Percentiles rank a stretch among this genome's conserved stretches.
These are phyloP conservation scores for Eurystomus gularis DNA, from an alignment of 2,113 vertebrate species.

Conservation along the genomic window DNA sequence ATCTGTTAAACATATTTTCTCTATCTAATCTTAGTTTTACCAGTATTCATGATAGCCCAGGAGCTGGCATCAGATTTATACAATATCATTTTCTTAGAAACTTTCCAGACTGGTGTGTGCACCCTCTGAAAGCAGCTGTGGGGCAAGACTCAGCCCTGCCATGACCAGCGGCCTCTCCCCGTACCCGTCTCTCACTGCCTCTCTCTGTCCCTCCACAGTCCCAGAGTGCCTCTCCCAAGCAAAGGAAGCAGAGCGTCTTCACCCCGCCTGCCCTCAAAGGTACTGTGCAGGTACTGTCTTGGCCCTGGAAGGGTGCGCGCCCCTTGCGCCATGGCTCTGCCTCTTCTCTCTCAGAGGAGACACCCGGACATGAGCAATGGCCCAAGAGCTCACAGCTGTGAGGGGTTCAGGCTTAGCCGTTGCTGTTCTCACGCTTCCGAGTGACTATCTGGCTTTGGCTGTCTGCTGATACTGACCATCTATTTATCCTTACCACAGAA, in stretches of 20 bases:
- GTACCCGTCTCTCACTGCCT: neutral
- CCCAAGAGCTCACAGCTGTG: fast-evolving
- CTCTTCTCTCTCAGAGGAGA: neutral
- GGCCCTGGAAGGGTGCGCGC: neutral
- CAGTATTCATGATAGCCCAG: fast-evolving
- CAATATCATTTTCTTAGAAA: fast-evolving
- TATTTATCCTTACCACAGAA: neutral
- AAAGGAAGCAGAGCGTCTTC: conserved; percentile 89
- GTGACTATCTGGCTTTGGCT: fast-evolving
- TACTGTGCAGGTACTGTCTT: conserved; percentile 73
- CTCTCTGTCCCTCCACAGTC: conserved; percentile 48
- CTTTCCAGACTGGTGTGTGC: too few species aligned
- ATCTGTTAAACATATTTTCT: neutral
- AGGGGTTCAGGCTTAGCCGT: fast-evolving
- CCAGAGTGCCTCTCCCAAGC: conserved; percentile 82
- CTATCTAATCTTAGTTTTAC: neutral
- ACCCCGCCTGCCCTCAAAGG: conserved; percentile 88
- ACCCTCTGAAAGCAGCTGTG: neutral
- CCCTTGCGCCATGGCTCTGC: neutral
- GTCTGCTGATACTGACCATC: fast-evolving
- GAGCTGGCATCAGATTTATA: neutral
- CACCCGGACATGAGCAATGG: fast-evolving
- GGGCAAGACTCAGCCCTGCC: neutral
- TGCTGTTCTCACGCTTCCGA: fast-evolving
- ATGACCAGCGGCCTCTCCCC: fast-evolving